These are phyloP conservation scores for Zonitis immaculata DNA, from an alignment of 2,888 invertebrate species.

Conservation along the genomic window DNA sequence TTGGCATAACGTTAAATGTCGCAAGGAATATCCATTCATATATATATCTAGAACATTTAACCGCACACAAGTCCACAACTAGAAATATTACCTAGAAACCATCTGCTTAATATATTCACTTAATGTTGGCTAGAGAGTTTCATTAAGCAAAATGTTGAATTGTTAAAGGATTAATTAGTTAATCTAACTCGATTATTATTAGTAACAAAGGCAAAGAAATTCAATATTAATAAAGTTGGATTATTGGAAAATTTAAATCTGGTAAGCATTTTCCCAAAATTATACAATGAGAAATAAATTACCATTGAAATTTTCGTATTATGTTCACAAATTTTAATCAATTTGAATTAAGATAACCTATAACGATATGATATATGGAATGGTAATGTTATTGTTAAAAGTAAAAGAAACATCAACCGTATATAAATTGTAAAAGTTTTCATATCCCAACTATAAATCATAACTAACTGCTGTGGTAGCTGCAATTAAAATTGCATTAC, in stretches of 20 bases:
- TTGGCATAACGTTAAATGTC: conserved; percentile 44
- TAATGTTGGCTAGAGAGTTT: conserved; percentile 18
- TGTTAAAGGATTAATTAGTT: conserved; percentile 34
- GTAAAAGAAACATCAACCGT: conserved; percentile 19
- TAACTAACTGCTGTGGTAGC: conserved; percentile 26
- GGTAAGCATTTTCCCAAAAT: too few species aligned
- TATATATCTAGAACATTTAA: conserved; percentile 39
- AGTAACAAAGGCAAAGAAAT: conserved; percentile 24
- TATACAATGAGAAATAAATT: too few species aligned
- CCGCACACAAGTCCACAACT: conserved; percentile 38
- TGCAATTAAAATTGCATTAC: conserved; percentile 34
- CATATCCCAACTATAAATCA: conserved; percentile 26
- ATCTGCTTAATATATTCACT: conserved; percentile 34
- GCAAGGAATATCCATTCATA: conserved; percentile 46
- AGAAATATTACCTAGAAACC: conserved; percentile 31
- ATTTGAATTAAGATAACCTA: conserved; percentile 21
- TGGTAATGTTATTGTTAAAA: conserved; percentile 6
- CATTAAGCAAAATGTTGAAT: conserved; percentile 31
- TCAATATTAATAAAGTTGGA: not conserved
- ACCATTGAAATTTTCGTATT: too few species aligned
- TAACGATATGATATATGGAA: conserved; percentile 10
- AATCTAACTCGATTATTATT: conserved; percentile 30
- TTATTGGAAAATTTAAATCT: too few species aligned
- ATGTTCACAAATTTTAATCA: too few species aligned
- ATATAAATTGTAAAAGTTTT: conserved; percentile 27